Conservation (phyloP, 2,113 vertebrate genomes). For the Sisor rabdophorus region DNA sequence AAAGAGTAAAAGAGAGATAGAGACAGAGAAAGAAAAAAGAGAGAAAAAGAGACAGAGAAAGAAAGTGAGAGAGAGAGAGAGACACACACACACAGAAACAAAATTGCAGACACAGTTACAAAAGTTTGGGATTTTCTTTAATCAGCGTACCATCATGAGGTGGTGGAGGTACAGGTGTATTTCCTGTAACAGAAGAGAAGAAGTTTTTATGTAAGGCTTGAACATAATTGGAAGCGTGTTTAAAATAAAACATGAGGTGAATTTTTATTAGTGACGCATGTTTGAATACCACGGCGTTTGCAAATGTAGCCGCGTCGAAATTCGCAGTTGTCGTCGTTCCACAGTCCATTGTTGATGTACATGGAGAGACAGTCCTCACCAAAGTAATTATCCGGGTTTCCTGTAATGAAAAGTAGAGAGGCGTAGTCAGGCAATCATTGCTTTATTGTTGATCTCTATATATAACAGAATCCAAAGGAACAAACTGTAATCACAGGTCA, state of each 20-base stretch:
- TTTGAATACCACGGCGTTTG: slow-evolving; percentile 61
- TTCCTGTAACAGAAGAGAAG: slow-evolving; percentile 56
- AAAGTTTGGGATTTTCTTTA: not conserved
- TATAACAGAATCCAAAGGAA: not conserved
- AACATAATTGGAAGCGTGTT: not conserved
- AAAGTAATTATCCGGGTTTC: slow-evolving; percentile 66
- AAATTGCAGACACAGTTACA: not conserved
- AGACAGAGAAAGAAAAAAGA: not conserved
- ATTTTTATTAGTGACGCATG: not conserved
- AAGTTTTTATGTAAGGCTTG: not conserved
- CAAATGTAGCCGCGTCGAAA: slow-evolving; percentile 71
- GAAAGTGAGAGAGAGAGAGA: too few relatives aligned
- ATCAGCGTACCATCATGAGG: slow-evolving; percentile 68
- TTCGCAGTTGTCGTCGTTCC: slow-evolving; percentile 73
- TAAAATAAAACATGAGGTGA: too few relatives aligned
- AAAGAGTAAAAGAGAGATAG: not conserved
- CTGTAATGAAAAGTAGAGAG: slow-evolving; percentile 39
- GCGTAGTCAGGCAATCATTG: not conserved
- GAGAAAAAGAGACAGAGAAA: too few relatives aligned
- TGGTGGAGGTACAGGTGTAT: slow-evolving; percentile 64
- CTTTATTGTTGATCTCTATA: not conserved
- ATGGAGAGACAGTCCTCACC: slow-evolving; percentile 72
- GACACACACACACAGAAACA: not conserved
- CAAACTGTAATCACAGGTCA: not conserved
- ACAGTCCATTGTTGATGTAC: slow-evolving; percentile 63